Evolutionary conservation across 2,888 invertebrate genomes (phyloP).

Genomic region (Eueremaeus valkanovi): DNA sequence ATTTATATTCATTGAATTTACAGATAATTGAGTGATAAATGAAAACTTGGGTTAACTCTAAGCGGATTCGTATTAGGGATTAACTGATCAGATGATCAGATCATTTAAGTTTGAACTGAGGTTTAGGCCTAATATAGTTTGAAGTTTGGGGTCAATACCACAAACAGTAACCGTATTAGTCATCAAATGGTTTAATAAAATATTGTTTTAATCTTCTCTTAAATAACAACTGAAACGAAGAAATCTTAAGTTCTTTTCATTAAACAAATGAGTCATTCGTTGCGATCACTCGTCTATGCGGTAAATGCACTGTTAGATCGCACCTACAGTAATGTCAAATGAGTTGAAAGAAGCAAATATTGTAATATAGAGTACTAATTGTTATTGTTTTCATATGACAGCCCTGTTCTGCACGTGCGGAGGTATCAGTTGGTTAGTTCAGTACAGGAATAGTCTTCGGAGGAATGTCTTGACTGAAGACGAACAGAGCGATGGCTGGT

Average conservation of each 20-base stretch:
- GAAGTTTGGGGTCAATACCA: background rate
- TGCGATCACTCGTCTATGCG: background rate
- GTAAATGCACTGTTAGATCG: background rate
- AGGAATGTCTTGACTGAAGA: slow-evolving; percentile 75
- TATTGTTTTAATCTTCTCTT: background rate
- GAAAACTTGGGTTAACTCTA: background rate
- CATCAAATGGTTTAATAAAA: background rate
- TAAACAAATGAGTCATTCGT: background rate
- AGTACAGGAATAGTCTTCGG: slow-evolving; percentile 74
- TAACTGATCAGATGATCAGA: background rate
- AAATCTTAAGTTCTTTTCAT: background rate
- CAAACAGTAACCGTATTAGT: too few species aligned
- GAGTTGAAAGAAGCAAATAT: background rate
- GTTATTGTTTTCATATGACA: slow-evolving; percentile 54
- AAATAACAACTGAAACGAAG: background rate
- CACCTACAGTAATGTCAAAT: background rate
- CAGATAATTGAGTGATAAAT: background rate
- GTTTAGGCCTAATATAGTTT: background rate
- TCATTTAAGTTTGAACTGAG: background rate
- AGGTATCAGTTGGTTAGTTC: slow-evolving; percentile 74
- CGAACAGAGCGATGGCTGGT: slow-evolving; percentile 74
- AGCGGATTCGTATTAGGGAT: background rate
- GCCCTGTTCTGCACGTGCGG: slow-evolving; percentile 71
- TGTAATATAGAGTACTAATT: too few species aligned
- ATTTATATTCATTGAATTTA: too few species aligned